A percentile compares a stretch with the other conserved stretches of the same genome.
Conservation (phyloP, 2,797 vertebrate species). For the Lepus oiostolus region DNA sequence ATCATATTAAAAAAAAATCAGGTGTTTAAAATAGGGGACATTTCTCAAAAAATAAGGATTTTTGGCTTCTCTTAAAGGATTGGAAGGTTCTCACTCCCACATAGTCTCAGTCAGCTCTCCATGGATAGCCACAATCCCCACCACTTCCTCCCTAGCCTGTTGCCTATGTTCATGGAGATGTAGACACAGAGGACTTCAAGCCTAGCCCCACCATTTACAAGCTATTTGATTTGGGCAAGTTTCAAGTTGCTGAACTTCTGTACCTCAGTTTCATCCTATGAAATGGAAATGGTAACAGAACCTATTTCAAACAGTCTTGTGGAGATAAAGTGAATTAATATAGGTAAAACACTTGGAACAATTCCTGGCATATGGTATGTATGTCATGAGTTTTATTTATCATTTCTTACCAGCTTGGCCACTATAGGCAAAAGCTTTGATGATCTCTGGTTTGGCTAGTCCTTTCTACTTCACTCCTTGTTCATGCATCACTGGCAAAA, state of each 20-base stretch:
- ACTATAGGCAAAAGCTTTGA: not conserved
- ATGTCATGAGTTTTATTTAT: not conserved
- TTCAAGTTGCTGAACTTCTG: not conserved
- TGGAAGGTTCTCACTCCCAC: not conserved
- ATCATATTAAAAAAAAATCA: not conserved
- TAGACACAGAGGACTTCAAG: not conserved
- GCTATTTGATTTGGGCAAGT: not conserved
- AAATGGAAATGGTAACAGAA: not conserved
- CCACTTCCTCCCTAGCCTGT: not conserved
- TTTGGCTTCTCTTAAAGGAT: not conserved
- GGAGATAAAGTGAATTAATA: not conserved
- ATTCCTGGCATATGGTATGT: not conserved
- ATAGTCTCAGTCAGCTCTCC: not conserved
- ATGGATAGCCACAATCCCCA: fast-evolving
- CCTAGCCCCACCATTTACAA: not conserved
- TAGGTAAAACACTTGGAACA: not conserved
- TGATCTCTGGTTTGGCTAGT: not conserved
- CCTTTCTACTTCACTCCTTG: not conserved
- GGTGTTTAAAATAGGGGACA: not conserved
- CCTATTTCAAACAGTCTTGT: not conserved
- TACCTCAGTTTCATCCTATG: not conserved
- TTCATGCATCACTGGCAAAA: not conserved
- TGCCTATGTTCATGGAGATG: not conserved
- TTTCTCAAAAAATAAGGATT: not conserved
- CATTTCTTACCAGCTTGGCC: not conserved